Evolutionary conservation across 2,888 invertebrate species (phyloP).

Genomic region (Amiota minor): DNA sequence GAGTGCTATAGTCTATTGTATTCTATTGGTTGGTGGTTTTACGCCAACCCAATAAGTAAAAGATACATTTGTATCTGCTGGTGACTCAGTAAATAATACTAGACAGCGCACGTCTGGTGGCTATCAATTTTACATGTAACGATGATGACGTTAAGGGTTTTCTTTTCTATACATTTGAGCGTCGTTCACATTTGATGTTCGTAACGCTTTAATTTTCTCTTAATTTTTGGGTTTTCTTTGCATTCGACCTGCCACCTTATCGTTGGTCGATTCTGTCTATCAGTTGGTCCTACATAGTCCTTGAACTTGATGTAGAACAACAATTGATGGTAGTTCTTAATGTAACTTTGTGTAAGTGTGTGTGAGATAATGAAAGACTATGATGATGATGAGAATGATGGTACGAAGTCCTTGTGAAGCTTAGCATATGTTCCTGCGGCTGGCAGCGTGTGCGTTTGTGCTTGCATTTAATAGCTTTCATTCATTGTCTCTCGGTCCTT

Average conservation of each 20-base stretch:
- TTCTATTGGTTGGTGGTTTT: conserved; percentile 54
- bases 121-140: conserved; percentile 57
- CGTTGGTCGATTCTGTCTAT: conserved; percentile 41
- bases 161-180: too few relatives aligned
- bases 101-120: conserved; percentile 55
- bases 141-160: conserved; percentile 20
- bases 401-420: conserved; percentile 51
- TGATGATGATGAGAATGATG: too few relatives aligned
- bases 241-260: conserved; percentile 59
- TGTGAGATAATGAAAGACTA: neutral
- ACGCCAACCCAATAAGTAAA: conserved; percentile 38
- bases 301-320: conserved; percentile 47
- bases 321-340: conserved; percentile 52
- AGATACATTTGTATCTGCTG: conserved; percentile 63
- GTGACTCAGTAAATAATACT: conserved; percentile 44
- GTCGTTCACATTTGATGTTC: conserved; percentile 24
- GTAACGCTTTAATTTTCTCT: conserved; percentile 67
- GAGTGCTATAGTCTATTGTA: conserved; percentile 39
- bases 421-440: conserved; percentile 59
- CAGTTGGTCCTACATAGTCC: conserved; percentile 33
- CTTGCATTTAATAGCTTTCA: conserved; percentile 53
- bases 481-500: neutral
- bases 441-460: conserved; percentile 17
- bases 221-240: conserved; percentile 47
- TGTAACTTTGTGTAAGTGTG: conserved; percentile 24